These are phyloP conservation scores for Columba livia DNA, from an alignment of 2,113 vertebrate genomes.

Conservation along the genomic window DNA sequence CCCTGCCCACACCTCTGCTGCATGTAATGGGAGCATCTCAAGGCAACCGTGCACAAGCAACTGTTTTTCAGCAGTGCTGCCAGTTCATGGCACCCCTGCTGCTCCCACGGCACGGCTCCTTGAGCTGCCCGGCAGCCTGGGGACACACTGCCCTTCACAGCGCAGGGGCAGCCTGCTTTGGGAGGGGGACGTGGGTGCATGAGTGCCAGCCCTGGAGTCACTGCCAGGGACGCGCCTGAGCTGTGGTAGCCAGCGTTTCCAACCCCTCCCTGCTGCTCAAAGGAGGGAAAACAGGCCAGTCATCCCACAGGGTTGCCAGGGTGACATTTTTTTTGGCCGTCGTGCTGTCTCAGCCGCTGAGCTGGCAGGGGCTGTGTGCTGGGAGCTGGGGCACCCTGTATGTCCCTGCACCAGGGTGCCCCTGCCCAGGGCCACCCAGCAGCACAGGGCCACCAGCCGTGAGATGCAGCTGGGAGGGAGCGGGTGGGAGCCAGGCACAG, in stretches of 20 bases:
- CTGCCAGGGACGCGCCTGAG: neutral
- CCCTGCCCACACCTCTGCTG: neutral
- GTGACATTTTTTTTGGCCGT: neutral
- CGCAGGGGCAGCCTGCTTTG: accelerated
- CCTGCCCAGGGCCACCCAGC: neutral
- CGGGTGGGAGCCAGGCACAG: neutral
- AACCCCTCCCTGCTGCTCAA: neutral
- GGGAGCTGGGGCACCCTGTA: neutral
- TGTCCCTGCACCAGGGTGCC: neutral
- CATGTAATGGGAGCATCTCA: neutral
- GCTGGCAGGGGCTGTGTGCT: neutral
- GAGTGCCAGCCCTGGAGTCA: neutral
- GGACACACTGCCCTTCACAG: neutral
- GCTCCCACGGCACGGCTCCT: neutral
- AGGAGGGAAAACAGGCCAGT: neutral
- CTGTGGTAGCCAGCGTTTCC: accelerated
- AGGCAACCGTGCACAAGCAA: neutral
- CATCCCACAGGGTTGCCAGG: neutral
- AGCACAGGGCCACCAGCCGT: neutral
- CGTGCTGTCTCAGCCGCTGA: accelerated
- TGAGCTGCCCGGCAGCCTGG: accelerated
- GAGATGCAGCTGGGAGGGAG: neutral
- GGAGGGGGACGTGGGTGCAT: neutral
- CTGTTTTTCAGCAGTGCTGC: accelerated
- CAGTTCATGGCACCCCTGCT: accelerated